Evolutionary conservation across 2,797 vertebrate species (phyloP), one percentile per base, ranked within the genome.

Genomic region (Eulemur rubriventer): DNA sequence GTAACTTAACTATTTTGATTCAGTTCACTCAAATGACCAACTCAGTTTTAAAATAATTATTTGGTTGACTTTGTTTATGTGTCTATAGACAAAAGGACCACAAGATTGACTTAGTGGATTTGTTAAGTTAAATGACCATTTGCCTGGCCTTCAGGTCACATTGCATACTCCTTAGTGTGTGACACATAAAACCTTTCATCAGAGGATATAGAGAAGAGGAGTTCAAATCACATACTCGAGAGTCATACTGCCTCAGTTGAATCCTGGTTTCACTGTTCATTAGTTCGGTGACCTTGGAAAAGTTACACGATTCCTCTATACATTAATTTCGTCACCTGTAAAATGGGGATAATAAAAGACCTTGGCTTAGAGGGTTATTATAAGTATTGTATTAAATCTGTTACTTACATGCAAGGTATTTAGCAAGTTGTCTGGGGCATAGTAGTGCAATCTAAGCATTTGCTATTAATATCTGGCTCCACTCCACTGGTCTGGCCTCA

Each of bases 391-490:
- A 78, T 82, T 35, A 63, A 89, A 79, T 43, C n/a, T 91, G 28
- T 24, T 57, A 69, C 41, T 89, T 81, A 57, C 48, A n/a, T 65
- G 20, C 52, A 88, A 84, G 33, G 35, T n/a, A 72, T 52, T 87
- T 93, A 87, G 41, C 75, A 96, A 65, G 6, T 91, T 70, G 57
- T 79, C 75, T 81, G 41, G n/a, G 89, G 33, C 13, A n/a, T 38
- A 61, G 55, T 63, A 79, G n/a, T 92, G 10, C 3, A n/a, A 35
- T 86, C 0, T 7, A 91, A 57, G 35, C 72, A 57, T 87, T 89
- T 95, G 22, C 61, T 92, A 12, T 91, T 94, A 82, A 95, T 79
- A 89, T 82, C 67, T 96, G 73, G 33, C 38, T 90, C 67, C 33
- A 48, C 4, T 87, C 24, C 3, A 6, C 30, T 82, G 43, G 20